A percentile compares a stretch with the other conserved stretches of the same genome.
phyloP scores from a whole-genome alignment of 1,140 invertebrate genomes.

The Lordiphosa collinella region DNA sequence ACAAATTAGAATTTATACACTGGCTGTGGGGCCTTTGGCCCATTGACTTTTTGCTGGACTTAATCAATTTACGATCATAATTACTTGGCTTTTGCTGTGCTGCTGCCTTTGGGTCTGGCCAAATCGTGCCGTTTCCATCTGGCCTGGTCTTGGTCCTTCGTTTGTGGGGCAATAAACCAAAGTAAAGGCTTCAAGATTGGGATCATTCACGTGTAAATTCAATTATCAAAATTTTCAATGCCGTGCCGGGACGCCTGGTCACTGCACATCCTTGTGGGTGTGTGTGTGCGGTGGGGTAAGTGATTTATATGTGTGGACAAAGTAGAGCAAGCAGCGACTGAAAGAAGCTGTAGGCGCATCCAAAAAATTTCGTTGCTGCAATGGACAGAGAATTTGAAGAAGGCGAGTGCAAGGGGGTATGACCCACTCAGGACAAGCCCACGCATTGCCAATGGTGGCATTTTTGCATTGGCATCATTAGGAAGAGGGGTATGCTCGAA shows the following conservation, averaged over 20 bases:
- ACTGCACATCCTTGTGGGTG: neutral
- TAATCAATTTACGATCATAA: slow-evolving; percentile 76
- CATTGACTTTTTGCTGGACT: slow-evolving; percentile 13
- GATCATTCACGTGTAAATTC: slow-evolving; percentile 77
- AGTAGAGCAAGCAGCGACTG: slow-evolving; percentile 41
- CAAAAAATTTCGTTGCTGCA: slow-evolving; percentile 50
- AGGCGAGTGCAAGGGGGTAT: too few species aligned
- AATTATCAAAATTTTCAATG: slow-evolving; percentile 74
- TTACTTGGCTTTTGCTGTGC: slow-evolving; percentile 60
- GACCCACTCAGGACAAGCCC: too few species aligned
- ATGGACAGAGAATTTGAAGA: slow-evolving; percentile 52
- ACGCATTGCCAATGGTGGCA: too few species aligned
- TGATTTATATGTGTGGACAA: slow-evolving; percentile 41
- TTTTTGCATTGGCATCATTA: too few species aligned
- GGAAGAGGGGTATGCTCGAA: too few species aligned
- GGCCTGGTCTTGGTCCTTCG: neutral
- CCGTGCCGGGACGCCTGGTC: slow-evolving; percentile 5
- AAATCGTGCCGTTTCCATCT: slow-evolving; percentile 55
- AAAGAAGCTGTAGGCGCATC: slow-evolving; percentile 45
- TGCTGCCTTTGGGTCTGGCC: slow-evolving; percentile 34
- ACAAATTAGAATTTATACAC: too few species aligned
- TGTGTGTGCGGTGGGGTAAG: slow-evolving; percentile 31
- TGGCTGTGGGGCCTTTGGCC: slow-evolving; percentile 2
- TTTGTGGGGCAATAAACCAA: too few species aligned
- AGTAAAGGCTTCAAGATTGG: slow-evolving; percentile 66